These are phyloP conservation scores for Sinelater perroti DNA, from an alignment of 2,888 invertebrate species.

Conservation along the genomic window DNA sequence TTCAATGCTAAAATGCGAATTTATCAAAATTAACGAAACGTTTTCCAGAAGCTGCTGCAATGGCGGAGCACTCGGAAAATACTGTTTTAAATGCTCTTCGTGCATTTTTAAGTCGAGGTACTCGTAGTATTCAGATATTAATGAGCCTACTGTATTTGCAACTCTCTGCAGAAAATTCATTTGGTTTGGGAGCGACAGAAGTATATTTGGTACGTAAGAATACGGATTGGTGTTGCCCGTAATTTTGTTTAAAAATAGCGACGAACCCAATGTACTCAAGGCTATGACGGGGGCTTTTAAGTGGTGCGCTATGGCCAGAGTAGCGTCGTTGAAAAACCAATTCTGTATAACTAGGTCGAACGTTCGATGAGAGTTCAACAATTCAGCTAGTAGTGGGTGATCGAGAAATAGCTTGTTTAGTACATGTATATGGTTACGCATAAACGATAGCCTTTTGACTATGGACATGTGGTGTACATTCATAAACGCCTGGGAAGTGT, in stretches of 20 bases:
- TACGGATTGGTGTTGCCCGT: slow-evolving; percentile 52
- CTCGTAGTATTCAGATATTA: not conserved
- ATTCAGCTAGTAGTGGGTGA: slow-evolving; percentile 27
- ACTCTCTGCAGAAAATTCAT: slow-evolving; percentile 54
- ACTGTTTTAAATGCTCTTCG: slow-evolving; percentile 37
- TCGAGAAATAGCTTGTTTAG: slow-evolving; percentile 17
- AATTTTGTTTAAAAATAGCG: slow-evolving; percentile 44
- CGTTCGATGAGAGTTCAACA: slow-evolving; percentile 38
- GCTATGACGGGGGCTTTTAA: slow-evolving; percentile 54
- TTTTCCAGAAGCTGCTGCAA: slow-evolving; percentile 33
- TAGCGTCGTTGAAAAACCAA: slow-evolving; percentile 52
- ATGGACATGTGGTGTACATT: too few relatives aligned
- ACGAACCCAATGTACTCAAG: slow-evolving; percentile 49
- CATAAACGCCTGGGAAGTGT: too few relatives aligned
- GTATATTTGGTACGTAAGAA: slow-evolving; percentile 52
- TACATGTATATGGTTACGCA: too few relatives aligned
- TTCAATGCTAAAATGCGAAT: slow-evolving; percentile 43
- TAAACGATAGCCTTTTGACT: too few relatives aligned
- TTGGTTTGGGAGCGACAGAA: slow-evolving; percentile 46
- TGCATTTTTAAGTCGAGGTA: slow-evolving; percentile 26
- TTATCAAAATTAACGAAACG: slow-evolving; percentile 41
- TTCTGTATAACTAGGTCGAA: slow-evolving; percentile 52
- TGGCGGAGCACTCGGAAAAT: slow-evolving; percentile 40
- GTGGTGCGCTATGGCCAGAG: slow-evolving; percentile 52
- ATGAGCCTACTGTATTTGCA: slow-evolving; percentile 44